A percentile compares a stretch with the other conserved stretches of the same genome.
phyloP scores from a whole-genome alignment of 2,888 invertebrate genomes.

The Electrophaes corylata region DNA sequence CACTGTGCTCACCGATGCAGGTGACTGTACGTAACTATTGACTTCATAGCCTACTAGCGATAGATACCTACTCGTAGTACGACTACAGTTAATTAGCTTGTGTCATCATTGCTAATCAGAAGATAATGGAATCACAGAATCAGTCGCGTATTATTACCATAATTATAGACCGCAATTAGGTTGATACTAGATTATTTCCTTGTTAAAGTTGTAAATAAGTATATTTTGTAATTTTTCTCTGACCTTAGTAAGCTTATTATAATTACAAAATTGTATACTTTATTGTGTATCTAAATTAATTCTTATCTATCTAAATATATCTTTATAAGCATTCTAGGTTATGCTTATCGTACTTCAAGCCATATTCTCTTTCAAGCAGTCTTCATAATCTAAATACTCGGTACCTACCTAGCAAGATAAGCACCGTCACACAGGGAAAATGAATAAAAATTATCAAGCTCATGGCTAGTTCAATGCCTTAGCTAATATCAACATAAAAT shows the following conservation, averaged over 20 bases:
- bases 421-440: conserved; percentile 24
- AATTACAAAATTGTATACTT: background rate
- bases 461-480: conserved; percentile 29
- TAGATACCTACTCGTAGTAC: too few relatives aligned
- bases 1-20: too few relatives aligned
- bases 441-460: conserved; percentile 12
- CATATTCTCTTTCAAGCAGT: too few relatives aligned
- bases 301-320: background rate
- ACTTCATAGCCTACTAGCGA: too few relatives aligned
- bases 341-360: too few relatives aligned
- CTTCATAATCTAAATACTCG: background rate
- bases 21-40: too few relatives aligned
- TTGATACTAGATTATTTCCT: conserved; percentile 5
- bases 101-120: background rate
- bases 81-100: too few relatives aligned
- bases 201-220: background rate
- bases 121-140: background rate
- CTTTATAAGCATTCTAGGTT: too few relatives aligned
- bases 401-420: background rate
- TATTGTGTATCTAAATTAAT: background rate
- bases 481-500: background rate
- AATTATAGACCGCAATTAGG: conserved; percentile 1
- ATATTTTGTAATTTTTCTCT: background rate
- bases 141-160: background rate
- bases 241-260: background rate